A percentile compares a stretch with the other conserved stretches of the same genome.
Evolutionary conservation across 2,888 invertebrate genomes (phyloP).

Genomic region (Argyresthia albistria): DNA sequence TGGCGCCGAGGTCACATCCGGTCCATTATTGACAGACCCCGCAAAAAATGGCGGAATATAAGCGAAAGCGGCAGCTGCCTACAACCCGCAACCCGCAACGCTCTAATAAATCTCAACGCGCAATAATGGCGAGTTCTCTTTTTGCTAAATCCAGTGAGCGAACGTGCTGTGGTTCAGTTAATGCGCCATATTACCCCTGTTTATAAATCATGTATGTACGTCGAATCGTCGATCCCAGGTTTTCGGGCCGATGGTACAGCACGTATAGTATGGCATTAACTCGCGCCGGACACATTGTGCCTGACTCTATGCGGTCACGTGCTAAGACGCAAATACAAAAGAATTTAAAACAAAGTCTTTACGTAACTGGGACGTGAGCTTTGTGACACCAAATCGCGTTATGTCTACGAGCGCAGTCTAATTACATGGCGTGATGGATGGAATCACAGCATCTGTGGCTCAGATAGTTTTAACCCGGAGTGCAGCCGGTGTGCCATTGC

Average conservation of each 20-base stretch:
- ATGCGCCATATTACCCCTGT: conserved; percentile 46
- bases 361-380: not conserved
- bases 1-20: conserved; percentile 20
- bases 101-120: conserved; percentile 35
- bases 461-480: not conserved
- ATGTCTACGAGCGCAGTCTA: not conserved
- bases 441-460: conserved; percentile 2
- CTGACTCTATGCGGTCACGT: no score
- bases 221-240: conserved; percentile 45
- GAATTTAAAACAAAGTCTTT: not conserved
- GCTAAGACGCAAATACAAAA: no score
- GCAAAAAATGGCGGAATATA: conserved; percentile 24
- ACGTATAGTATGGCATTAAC: no score
- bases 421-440: conserved; percentile 1
- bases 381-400: not conserved
- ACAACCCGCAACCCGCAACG: conserved; percentile 11
- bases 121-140: conserved; percentile 42
- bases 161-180: conserved; percentile 53
- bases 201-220: conserved; percentile 63
- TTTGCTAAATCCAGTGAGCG: conserved; percentile 45
- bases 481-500: not conserved
- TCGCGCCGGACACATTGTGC: no score
- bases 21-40: conserved; percentile 23
- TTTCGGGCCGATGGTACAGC: conserved; percentile 20
- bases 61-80: conserved; percentile 16